Base-by-base conservation (phyloP, 2,797 vertebrate genomes). In the Alauda arvensis region DNA sequence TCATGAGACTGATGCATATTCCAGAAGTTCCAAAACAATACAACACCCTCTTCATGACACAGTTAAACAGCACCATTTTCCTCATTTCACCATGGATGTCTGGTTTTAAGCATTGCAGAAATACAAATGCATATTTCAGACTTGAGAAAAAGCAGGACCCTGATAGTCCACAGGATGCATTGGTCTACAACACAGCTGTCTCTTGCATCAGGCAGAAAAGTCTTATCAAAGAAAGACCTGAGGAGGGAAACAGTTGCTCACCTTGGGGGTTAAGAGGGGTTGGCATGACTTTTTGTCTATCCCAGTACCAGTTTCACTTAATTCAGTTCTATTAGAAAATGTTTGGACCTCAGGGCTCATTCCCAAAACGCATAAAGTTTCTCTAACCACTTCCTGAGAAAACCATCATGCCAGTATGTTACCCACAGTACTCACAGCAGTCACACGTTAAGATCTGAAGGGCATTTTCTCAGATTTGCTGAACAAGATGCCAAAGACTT, bases 1-100 rank as follows among this genome's bases (percentile, higher is more conserved):
- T 48, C 75, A 60, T 78, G 55, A 87, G 61, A 28, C 48, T 88
- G 75, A 93, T 92, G 70, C 7, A 62, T 91, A 91, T 92, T 92
- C 93, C 82, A 8, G 74, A 88, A 87, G 59, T 71, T 66, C n/a
- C 65, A 52, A 88, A 86, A 88, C 29, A 89, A 82, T 56, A 69
- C 16, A 84, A 60, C 70, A 77, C 6, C 6, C 18, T 16, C 8
- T 25, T 68, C 45, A 21, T 17, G 19, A 77, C 9, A 19, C 0
- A 0, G 6, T 21, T 79, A 68, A 82, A 86, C 28, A 31, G 52
- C 46, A 89, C 37, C 17, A 23, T 68, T 93, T 81, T 89, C 33
- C 29, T 82, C 48, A 62, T 74, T 78, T 82, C 51, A 71, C 33
- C 45, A 26, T 39, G 14, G 18, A 20, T 76, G 66, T 70, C 89